These are phyloP conservation scores for Panthera uncia DNA, from an alignment of 2,113 vertebrate species.

Conservation along the genomic window DNA sequence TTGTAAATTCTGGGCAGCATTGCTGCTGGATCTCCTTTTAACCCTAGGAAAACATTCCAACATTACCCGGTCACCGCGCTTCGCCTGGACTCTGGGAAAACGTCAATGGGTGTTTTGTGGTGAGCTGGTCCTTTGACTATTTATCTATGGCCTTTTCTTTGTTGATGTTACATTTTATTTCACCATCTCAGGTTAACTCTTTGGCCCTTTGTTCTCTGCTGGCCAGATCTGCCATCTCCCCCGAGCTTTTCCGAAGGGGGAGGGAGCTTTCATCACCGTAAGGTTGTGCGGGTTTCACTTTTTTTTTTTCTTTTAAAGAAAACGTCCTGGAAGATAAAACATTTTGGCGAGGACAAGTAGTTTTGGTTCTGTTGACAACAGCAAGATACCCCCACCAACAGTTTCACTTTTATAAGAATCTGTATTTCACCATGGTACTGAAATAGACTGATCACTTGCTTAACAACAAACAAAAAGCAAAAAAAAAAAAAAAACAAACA, in stretches of 20 bases:
- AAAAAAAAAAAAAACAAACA: not conserved
- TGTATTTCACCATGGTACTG: not conserved
- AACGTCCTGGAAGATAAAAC: conserved; percentile 43
- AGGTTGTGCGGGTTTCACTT: conserved; percentile 43
- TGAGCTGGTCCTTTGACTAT: conserved; percentile 74
- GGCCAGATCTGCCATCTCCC: conserved; percentile 65
- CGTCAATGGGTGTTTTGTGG: conserved; percentile 56
- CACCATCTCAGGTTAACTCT: conserved; percentile 54
- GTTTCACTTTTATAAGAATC: conserved; percentile 56
- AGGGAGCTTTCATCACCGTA: not conserved
- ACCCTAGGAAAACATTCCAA: conserved; percentile 79
- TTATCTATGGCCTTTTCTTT: conserved; percentile 72
- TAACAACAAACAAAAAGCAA: not conserved
- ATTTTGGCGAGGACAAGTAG: conserved; percentile 3
- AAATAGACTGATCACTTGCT: not conserved
- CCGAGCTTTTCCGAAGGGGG: conserved; percentile 46
- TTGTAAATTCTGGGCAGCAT: conserved; percentile 70
- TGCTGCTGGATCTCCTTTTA: conserved; percentile 74
- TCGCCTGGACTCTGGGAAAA: conserved; percentile 60
- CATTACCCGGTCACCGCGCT: conserved; percentile 62
- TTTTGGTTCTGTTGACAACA: conserved; percentile 22
- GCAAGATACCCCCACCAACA: not conserved
- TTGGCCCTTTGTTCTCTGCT: conserved; percentile 68
- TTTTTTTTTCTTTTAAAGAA: not conserved
- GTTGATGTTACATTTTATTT: conserved; percentile 70